Percentiles rank a stretch among this genome's conserved stretches.
phyloP scores from a whole-genome alignment of 2,113 vertebrate genomes.

The Leiothrix lutea region DNA sequence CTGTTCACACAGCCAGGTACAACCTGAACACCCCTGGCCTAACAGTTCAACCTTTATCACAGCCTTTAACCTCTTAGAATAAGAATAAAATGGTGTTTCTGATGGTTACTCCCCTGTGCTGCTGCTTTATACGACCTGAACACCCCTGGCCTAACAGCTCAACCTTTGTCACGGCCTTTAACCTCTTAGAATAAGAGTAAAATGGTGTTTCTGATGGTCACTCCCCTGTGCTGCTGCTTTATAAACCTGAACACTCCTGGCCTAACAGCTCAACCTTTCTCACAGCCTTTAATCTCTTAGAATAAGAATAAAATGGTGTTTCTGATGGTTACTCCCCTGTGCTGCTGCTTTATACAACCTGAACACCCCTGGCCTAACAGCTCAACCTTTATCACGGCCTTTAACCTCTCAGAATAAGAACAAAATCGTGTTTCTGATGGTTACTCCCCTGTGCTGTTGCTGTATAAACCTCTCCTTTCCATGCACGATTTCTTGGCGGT shows the following conservation, averaged over 20 bases:
- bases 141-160: neutral
- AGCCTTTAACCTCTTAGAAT: neutral
- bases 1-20: neutral
- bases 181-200: neutral
- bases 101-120: neutral
- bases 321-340: neutral
- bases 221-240: neutral
- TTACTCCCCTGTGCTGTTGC: neutral
- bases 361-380: neutral
- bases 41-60: neutral
- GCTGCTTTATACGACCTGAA: neutral
- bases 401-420: neutral
- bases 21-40: neutral
- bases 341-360: neutral
- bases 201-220: neutral
- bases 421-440: neutral
- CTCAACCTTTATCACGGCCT: neutral
- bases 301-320: neutral
- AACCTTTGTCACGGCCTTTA: neutral
- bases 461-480: neutral
- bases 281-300: neutral
- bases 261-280: neutral
- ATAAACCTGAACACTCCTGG: neutral
- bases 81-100: neutral
- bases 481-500: rapidly evolving